A percentile compares a stretch with the other conserved stretches of the same genome.
Conservation (phyloP, 2,888 invertebrate genomes). For the Orthonychiurus folsomi region DNA sequence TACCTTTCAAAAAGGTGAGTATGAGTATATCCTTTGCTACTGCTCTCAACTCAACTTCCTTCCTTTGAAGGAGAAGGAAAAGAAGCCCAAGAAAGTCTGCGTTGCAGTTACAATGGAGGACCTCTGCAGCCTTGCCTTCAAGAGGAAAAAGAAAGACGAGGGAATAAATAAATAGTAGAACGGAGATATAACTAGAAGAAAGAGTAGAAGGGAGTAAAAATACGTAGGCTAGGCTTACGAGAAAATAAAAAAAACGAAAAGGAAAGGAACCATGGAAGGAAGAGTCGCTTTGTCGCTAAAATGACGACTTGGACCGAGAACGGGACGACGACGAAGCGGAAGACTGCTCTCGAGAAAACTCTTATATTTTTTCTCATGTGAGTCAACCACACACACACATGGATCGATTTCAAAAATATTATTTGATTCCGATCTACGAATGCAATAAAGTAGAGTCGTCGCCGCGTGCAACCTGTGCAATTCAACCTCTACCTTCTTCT, state of each 20-base stretch:
- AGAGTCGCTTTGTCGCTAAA: background rate
- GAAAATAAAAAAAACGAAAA: background rate
- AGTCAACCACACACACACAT: too few relatives aligned
- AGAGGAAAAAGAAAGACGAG: background rate
- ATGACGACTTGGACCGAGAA: background rate
- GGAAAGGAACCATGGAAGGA: background rate
- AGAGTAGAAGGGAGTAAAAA: background rate
- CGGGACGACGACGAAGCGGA: background rate
- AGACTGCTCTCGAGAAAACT: background rate
- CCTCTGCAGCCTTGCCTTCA: too few relatives aligned
- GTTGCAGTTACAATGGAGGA: too few relatives aligned
- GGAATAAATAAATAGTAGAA: background rate
- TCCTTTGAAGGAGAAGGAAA: too few relatives aligned
- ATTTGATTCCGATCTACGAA: background rate
- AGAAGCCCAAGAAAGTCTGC: too few relatives aligned
- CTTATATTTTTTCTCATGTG: too few relatives aligned
- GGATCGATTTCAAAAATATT: background rate
- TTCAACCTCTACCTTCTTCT: too few relatives aligned
- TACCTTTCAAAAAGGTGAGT: too few relatives aligned
- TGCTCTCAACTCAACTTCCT: too few relatives aligned
- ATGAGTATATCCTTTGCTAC: too few relatives aligned
- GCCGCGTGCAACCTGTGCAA: too few relatives aligned
- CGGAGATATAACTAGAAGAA: background rate
- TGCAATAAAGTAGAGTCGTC: background rate
- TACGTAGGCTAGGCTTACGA: background rate